Evolutionary conservation across 2,888 invertebrate species (phyloP).

Genomic region (Clunio marinus): DNA sequence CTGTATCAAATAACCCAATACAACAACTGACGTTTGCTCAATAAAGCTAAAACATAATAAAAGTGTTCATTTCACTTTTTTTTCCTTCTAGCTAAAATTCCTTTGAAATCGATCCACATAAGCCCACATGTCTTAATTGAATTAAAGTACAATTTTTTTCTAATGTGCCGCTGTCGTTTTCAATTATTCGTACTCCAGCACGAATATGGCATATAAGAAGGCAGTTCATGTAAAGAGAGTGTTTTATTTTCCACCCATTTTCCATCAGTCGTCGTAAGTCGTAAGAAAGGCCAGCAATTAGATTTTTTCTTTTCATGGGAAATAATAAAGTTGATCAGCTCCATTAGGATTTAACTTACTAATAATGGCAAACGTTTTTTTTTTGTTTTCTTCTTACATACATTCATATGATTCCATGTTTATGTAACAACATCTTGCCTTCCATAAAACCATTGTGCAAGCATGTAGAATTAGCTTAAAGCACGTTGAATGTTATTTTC

Average conservation of each 20-base stretch:
- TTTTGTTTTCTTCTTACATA: too few relatives aligned
- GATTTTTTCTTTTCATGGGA: background rate
- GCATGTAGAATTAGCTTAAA: too few relatives aligned
- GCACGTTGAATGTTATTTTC: too few relatives aligned
- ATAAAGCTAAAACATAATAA: too few relatives aligned
- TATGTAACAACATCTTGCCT: too few relatives aligned
- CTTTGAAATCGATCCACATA: background rate
- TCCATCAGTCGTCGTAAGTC: background rate
- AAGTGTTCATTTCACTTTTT: conserved; percentile 10
- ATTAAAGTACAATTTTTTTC: background rate
- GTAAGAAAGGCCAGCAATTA: background rate
- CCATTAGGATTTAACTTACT: background rate
- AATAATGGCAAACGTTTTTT: too few relatives aligned
- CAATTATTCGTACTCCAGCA: background rate
- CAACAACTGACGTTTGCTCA: too few relatives aligned
- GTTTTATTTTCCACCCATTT: conserved; percentile 10
- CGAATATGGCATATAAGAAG: background rate
- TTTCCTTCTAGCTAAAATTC: background rate
- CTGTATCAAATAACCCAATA: too few relatives aligned
- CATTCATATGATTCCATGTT: too few relatives aligned
- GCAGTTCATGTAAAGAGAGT: background rate
- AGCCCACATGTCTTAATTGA: conserved; percentile 1
- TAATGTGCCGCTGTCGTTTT: conserved; percentile 1
- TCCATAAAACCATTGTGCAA: too few relatives aligned
- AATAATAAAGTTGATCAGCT: background rate